Evolutionary conservation across 2,797 vertebrate genomes (phyloP).

Genomic region (Trachops cirrhosus): DNA sequence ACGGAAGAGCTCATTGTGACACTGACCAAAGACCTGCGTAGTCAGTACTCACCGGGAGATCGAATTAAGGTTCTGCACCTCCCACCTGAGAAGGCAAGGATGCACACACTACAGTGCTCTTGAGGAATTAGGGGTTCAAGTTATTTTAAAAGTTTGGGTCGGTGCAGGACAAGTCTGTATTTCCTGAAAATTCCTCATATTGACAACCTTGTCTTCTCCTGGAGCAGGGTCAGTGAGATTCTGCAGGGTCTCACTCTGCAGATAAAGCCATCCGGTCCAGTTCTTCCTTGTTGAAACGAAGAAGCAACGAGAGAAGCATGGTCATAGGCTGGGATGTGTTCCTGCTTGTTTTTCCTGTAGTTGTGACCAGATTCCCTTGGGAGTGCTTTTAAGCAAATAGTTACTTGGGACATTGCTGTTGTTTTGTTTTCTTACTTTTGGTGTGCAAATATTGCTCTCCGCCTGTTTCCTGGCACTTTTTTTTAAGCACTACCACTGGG

Average conservation of each 20-base stretch:
- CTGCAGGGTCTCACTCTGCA: neutral
- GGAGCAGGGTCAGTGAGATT: neutral
- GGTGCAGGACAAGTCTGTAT: neutral
- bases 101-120: rapidly evolving
- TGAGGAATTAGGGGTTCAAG: neutral
- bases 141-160: neutral
- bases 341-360: neutral
- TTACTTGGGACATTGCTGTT: neutral
- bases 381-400: neutral
- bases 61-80: rapidly evolving
- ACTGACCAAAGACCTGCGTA: neutral
- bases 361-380: neutral
- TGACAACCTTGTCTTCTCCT: neutral
- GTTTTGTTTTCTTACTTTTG: neutral
- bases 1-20: neutral
- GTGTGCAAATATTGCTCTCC: neutral
- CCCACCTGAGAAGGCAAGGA: neutral
- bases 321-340: neutral
- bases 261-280: neutral
- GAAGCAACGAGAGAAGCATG: neutral
- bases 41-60: rapidly evolving
- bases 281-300: neutral
- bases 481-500: too few relatives aligned
- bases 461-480: neutral
- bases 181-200: neutral